Evolutionary conservation across 2,113 vertebrate genomes (phyloP).

Genomic region (Fulmarus glacialis): DNA sequence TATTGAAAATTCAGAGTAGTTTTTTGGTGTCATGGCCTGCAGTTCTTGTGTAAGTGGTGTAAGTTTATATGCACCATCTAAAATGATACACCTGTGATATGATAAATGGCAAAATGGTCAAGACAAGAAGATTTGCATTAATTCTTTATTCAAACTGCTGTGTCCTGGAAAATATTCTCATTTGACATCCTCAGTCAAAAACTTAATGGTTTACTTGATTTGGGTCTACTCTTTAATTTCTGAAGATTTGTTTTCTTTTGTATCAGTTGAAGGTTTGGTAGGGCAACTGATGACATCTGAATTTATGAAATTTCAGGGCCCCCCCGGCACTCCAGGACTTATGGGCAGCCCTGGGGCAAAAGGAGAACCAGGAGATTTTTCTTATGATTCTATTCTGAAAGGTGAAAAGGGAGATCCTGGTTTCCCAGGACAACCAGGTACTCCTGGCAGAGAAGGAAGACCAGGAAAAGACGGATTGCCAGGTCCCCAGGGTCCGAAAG

Average conservation of each 20-base stretch:
- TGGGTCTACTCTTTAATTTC: background rate
- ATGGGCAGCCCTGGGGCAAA: constrained; percentile 86
- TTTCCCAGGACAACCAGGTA: constrained; percentile 78
- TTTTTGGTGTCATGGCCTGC: background rate
- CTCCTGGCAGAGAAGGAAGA: constrained; percentile 81
- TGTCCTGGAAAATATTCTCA: background rate
- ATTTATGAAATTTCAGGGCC: constrained; percentile 77
- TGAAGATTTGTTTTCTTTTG: background rate
- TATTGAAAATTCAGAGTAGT: background rate
- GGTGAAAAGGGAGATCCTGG: constrained; percentile 90
- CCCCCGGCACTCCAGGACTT: constrained; percentile 80
- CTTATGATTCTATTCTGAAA: constrained; percentile 82
- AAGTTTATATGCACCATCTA: background rate
- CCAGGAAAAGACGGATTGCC: constrained; percentile 86
- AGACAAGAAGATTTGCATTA: background rate
- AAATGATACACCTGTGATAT: background rate
- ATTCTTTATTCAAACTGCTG: background rate
- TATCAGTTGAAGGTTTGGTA: background rate
- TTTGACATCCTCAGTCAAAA: background rate
- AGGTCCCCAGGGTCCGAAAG: constrained; percentile 86
- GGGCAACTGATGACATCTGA: background rate
- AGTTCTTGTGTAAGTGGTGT: background rate
- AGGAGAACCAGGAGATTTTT: constrained; percentile 91
- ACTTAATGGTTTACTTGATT: background rate
- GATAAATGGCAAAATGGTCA: background rate